phyloP scores from a whole-genome alignment of 2,888 invertebrate genomes.

The Archips crataeganus region DNA sequence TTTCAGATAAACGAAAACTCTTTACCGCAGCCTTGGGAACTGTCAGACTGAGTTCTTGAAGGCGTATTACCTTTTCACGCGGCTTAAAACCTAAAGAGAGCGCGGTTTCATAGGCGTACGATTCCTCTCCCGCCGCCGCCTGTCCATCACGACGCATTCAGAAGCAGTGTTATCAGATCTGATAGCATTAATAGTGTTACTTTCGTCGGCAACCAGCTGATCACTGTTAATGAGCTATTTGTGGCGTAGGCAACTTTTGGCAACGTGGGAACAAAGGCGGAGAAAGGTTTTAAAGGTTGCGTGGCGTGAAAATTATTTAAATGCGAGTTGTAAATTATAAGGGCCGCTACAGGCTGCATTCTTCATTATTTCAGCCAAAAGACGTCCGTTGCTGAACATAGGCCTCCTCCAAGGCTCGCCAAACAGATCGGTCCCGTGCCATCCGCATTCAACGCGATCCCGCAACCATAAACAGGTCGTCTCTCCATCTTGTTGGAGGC shows the following conservation, averaged over 20 bases:
- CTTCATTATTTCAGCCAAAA: too few species aligned
- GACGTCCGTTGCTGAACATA: too few species aligned
- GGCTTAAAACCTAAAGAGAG: not conserved
- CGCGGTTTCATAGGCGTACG: too few species aligned
- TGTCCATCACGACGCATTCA: slow-evolving; percentile 1
- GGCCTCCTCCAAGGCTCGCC: too few species aligned
- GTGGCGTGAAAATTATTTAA: slow-evolving; percentile 11
- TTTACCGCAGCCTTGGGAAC: too few species aligned
- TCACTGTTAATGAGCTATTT: slow-evolving; percentile 63
- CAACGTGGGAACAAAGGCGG: slow-evolving; percentile 55
- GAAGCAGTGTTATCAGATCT: slow-evolving; percentile 52
- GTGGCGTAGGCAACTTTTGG: slow-evolving; percentile 56
- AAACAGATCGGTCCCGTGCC: too few species aligned
- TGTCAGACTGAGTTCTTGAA: too few species aligned
- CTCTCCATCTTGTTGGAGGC: too few species aligned
- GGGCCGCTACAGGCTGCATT: too few species aligned
- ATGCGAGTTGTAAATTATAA: not conserved
- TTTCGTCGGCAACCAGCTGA: slow-evolving; percentile 59
- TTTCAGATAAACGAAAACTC: too few species aligned
- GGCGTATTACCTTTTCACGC: not conserved
- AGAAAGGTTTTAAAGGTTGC: slow-evolving; percentile 54
- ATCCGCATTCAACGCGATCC: too few species aligned
- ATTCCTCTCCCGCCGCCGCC: slow-evolving; percentile 19
- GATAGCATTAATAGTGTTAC: slow-evolving; percentile 52
- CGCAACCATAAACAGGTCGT: too few species aligned